Percentiles rank a stretch among this genome's conserved stretches.
These are phyloP conservation scores for Solea solea DNA, from an alignment of 2,113 vertebrate species.

Conservation along the genomic window DNA sequence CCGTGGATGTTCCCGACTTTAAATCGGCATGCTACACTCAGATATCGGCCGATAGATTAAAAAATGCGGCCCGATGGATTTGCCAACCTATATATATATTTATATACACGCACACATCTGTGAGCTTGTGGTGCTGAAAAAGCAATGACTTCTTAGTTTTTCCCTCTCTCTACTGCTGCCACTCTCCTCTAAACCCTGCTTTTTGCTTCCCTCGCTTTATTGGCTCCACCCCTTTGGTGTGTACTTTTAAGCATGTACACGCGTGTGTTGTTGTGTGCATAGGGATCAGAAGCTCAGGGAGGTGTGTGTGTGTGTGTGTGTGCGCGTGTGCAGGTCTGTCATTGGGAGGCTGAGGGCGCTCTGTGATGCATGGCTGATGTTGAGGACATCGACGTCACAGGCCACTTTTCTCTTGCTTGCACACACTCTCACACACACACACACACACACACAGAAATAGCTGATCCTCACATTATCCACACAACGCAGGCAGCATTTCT, in stretches of 20 bases:
- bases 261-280: constrained; percentile 16
- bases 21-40: too few species aligned
- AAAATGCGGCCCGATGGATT: too few species aligned
- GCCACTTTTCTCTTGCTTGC: constrained; percentile 40
- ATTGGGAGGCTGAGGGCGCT: constrained; percentile 58
- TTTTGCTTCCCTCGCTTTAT: constrained; percentile 35
- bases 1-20: too few species aligned
- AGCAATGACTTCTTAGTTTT: not conserved
- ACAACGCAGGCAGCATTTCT: constrained; percentile 63
- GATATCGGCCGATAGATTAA: too few species aligned
- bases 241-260: not conserved
- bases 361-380: constrained; percentile 77
- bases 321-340: constrained; percentile 20
- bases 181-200: constrained; percentile 17
- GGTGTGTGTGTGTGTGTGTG: constrained; percentile 13
- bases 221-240: constrained; percentile 65
- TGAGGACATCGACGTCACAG: constrained; percentile 65
- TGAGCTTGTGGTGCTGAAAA: too few species aligned
- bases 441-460: constrained; percentile 66
- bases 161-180: constrained; percentile 8
- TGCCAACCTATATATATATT: too few species aligned
- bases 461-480: constrained; percentile 79
- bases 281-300: constrained; percentile 72
- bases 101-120: too few species aligned
- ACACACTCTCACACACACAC: constrained; percentile 49